Conservation (phyloP, 37 sponge, comb jelly and placozoan genomes). For the Petrosia ficiformis region DNA sequence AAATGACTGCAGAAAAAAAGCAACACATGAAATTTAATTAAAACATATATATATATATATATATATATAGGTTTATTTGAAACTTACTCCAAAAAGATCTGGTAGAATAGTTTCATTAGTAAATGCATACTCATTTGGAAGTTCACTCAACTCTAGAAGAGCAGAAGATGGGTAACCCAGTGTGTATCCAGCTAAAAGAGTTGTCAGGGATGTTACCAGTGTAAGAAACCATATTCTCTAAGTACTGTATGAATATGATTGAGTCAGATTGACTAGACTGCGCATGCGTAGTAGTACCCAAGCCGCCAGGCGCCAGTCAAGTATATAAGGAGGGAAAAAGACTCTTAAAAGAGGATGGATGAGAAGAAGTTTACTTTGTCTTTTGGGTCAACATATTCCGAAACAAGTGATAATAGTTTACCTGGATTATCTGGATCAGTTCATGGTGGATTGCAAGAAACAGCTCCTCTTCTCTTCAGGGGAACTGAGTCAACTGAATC, state of each 20-base stretch:
- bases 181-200: constrained; percentile 1
- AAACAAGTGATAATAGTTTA: too few relatives aligned
- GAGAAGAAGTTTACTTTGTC: too few relatives aligned
- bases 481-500: not conserved
- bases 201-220: not conserved
- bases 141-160: not conserved
- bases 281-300: too few relatives aligned
- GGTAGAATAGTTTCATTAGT: not conserved
- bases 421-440: too few relatives aligned
- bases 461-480: not conserved
- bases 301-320: too few relatives aligned
- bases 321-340: too few relatives aligned
- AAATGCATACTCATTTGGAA: not conserved
- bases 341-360: too few relatives aligned
- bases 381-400: too few relatives aligned
- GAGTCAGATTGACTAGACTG: too few relatives aligned
- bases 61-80: not conserved
- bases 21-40: not conserved
- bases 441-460: not conserved
- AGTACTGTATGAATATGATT: too few relatives aligned
- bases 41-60: not conserved
- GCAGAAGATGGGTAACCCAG: not conserved
- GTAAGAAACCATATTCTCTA: not conserved
- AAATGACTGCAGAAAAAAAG: not conserved
- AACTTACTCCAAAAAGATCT: not conserved